Conservation (phyloP, 2,113 vertebrate species). For the Ardeotis arabs region DNA sequence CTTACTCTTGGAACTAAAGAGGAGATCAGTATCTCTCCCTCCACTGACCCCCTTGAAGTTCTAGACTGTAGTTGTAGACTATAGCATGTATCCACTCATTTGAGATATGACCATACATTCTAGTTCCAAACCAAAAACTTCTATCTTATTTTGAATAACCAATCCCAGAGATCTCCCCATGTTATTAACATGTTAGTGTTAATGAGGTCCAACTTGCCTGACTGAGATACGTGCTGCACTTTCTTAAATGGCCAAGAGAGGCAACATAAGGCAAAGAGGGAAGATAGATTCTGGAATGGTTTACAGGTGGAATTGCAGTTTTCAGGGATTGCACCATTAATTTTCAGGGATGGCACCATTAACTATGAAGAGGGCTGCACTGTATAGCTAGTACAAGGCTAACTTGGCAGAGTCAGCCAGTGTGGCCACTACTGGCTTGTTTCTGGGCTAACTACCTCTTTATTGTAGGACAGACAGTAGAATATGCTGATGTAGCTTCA, state of each 20-base stretch:
- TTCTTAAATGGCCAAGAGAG: not conserved
- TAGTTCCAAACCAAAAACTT: not conserved
- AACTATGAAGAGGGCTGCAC: not conserved
- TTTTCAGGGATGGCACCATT: not conserved
- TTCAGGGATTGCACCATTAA: not conserved
- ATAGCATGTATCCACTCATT: too few relatives aligned
- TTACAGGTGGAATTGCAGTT: not conserved
- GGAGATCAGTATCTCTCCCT: too few relatives aligned
- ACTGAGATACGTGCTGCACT: not conserved
- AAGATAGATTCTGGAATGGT: not conserved
- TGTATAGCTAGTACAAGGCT: not conserved
- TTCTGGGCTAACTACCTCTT: not conserved
- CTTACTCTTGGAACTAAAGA: too few relatives aligned
- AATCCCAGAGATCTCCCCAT: not conserved
- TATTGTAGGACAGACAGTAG: not conserved
- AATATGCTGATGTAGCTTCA: not conserved
- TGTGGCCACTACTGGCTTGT: not conserved
- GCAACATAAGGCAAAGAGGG: not conserved
- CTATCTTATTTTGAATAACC: not conserved
- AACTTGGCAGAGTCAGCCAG: not conserved
- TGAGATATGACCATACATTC: not conserved
- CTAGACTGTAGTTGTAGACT: not conserved
- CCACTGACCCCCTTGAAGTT: not conserved
- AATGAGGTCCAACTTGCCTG: not conserved
- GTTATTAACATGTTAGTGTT: too few relatives aligned